These are phyloP conservation scores for Nephrocerus scutellatus DNA, from an alignment of 2,888 invertebrate species.

Conservation along the genomic window DNA sequence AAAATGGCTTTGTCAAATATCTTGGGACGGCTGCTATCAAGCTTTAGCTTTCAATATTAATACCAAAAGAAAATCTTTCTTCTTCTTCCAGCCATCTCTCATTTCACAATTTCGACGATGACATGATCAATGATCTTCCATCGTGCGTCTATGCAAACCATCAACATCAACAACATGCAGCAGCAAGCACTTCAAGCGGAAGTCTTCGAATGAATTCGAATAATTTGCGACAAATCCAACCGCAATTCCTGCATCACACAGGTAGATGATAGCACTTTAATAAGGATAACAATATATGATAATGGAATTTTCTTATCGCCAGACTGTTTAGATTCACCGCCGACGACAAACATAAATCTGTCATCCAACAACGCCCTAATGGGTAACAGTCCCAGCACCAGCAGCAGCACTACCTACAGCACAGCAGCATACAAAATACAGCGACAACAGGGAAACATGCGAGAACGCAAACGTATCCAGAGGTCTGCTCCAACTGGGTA, in stretches of 20 bases:
- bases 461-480: constrained; percentile 97
- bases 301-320: too few relatives aligned
- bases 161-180: constrained; percentile 44
- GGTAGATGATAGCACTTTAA: too few relatives aligned
- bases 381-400: constrained; percentile 37
- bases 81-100: constrained; percentile 37
- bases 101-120: constrained; percentile 48
- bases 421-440: constrained; percentile 66
- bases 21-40: too few relatives aligned
- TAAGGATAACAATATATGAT: too few relatives aligned
- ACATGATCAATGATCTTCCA: constrained; percentile 63
- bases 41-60: too few relatives aligned
- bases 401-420: constrained; percentile 29
- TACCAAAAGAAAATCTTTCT: too few relatives aligned
- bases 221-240: constrained; percentile 46
- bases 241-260: constrained; percentile 46
- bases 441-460: constrained; percentile 83
- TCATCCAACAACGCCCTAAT: constrained; percentile 27
- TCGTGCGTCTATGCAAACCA: constrained; percentile 72
- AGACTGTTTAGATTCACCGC: constrained; percentile 23
- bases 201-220: constrained; percentile 37
- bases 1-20: too few relatives aligned
- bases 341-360: constrained; percentile 36
- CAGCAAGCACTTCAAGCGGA: too few relatives aligned
- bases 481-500: constrained; percentile 88